Evolutionary conservation across 2,797 vertebrate genomes (phyloP).

Genomic region (Xiphophorus birchmanni): DNA sequence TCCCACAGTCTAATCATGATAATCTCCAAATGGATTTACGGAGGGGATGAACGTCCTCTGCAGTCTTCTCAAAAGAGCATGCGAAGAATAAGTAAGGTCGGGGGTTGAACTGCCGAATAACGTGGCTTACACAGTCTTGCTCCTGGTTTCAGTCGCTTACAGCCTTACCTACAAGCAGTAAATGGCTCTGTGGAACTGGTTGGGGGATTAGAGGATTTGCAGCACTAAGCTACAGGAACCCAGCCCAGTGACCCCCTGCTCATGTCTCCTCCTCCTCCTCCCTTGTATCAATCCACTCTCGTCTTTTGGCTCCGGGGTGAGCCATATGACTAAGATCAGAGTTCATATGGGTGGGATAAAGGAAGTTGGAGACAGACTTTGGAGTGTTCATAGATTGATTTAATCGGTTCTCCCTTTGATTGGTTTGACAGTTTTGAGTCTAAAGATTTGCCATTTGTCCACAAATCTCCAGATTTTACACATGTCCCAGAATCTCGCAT

Average conservation of each 20-base stretch:
- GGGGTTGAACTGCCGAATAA: constrained; percentile 18
- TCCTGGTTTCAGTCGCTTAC: constrained; percentile 48
- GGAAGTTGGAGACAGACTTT: constrained; percentile 6
- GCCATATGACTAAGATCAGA: constrained; percentile 38
- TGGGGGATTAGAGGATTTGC: constrained; percentile 83
- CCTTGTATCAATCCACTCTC: constrained; percentile 38
- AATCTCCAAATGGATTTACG: constrained; percentile 50
- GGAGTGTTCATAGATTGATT: constrained; percentile 33
- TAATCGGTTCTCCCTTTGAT: constrained; percentile 19
- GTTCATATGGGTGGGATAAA: constrained; percentile 35
- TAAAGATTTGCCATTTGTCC: constrained; percentile 5
- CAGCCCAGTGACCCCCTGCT: constrained; percentile 62
- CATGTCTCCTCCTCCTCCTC: constrained; percentile 43
- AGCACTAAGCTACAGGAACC: constrained; percentile 73
- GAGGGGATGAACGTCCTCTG: constrained; percentile 35
- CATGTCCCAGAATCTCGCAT: constrained; percentile 18
- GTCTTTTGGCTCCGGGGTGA: background rate
- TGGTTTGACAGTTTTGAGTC: constrained; percentile 27
- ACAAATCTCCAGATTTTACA: constrained; percentile 32
- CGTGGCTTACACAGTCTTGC: constrained; percentile 18
- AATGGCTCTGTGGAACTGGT: constrained; percentile 58
- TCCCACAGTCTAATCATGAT: constrained; percentile 45
- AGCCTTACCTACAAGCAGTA: constrained; percentile 68
- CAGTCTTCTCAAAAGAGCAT: constrained; percentile 26
- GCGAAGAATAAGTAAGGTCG: constrained; percentile 29